A percentile compares a stretch with the other conserved stretches of the same genome.
phyloP scores from a whole-genome alignment of 2,888 invertebrate genomes.

The Hemithea aestivaria region DNA sequence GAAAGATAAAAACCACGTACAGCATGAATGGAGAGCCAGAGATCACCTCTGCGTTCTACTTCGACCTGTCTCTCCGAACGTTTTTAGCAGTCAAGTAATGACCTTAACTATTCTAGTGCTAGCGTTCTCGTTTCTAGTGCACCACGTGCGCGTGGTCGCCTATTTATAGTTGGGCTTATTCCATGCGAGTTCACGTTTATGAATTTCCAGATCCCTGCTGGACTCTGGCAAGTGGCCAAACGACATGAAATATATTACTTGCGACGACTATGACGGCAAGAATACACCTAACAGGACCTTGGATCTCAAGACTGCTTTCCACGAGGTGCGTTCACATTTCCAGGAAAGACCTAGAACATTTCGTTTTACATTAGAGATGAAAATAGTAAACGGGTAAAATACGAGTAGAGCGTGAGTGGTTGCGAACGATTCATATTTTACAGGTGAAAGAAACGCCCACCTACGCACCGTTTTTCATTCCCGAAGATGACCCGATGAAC shows the following conservation, averaged over 20 bases:
- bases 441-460: constrained; percentile 82
- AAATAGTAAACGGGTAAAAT: constrained; percentile 7
- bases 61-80: constrained; percentile 87
- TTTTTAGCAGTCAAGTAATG: constrained; percentile 86
- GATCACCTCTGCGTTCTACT: constrained; percentile 91
- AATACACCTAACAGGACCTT: constrained; percentile 86
- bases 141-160: constrained; percentile 43
- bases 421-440: no score
- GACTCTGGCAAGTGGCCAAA: constrained; percentile 86
- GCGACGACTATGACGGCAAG: constrained; percentile 88
- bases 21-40: constrained; percentile 86
- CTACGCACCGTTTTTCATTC: constrained; percentile 83
- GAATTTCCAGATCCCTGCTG: constrained; percentile 82
- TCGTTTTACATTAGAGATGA: constrained; percentile 3
- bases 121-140: constrained; percentile 46
- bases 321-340: constrained; percentile 75
- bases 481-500: constrained; percentile 81
- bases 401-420: constrained; percentile 14
- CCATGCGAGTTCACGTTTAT: constrained; percentile 62
- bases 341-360: constrained; percentile 8
- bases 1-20: constrained; percentile 84
- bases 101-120: constrained; percentile 52
- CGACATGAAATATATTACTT: constrained; percentile 85
- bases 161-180: constrained; percentile 67
- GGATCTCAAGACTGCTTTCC: constrained; percentile 83